Conservation (phyloP, 2,888 invertebrate species). For the Dioctria rufipes region DNA sequence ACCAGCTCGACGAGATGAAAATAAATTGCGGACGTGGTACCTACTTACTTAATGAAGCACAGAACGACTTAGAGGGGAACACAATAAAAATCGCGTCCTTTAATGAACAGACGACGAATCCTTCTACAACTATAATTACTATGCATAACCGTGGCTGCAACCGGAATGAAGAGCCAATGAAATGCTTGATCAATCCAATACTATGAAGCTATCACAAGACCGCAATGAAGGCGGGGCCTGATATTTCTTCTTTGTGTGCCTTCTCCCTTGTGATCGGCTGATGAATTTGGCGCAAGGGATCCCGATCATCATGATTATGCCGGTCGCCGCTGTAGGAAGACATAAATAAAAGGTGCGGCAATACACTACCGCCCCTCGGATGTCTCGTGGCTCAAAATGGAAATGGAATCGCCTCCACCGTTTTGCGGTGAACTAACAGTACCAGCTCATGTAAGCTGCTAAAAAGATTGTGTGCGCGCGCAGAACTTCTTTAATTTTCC, state of each 20-base stretch:
- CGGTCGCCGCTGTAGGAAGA: not conserved
- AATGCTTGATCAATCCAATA: slow-evolving; percentile 1
- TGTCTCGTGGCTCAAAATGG: slow-evolving; percentile 4
- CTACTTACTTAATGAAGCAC: not conserved
- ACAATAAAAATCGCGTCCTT: not conserved
- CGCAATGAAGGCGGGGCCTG: slow-evolving; percentile 33
- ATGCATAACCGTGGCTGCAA: not conserved
- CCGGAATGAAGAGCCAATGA: not conserved
- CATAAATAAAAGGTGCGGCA: not conserved
- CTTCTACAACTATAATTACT: not conserved
- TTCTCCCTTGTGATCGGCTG: too few species aligned
- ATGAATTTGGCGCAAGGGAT: too few species aligned
- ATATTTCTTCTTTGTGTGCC: not conserved
- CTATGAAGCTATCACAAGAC: not conserved
- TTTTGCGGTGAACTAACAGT: slow-evolving; percentile 14
- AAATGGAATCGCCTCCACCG: slow-evolving; percentile 3
- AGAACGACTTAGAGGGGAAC: not conserved
- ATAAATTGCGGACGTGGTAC: not conserved
- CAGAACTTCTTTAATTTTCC: slow-evolving; percentile 1
- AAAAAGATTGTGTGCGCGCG: slow-evolving; percentile 38
- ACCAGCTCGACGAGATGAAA: not conserved
- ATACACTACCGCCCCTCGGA: slow-evolving; percentile 8
- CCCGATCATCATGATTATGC: too few species aligned
- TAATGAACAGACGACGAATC: not conserved
- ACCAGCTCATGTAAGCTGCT: slow-evolving; percentile 16